Evolutionary conservation across 1,140 invertebrate species (phyloP), one percentile per base, ranked within the genome.

Genomic region (Magallana ariakensis): DNA sequence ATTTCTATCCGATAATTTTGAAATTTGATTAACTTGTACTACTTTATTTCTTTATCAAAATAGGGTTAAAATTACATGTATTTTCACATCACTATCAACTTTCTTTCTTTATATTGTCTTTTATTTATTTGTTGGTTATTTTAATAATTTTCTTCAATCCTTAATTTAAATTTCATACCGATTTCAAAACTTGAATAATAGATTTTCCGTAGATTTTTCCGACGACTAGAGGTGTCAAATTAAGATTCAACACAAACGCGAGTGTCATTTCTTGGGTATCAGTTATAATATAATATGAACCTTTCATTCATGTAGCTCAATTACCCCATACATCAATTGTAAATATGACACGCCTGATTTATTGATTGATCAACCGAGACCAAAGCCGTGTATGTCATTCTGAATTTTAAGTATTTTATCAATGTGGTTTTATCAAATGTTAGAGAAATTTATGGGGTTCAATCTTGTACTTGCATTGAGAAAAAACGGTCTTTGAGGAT

Each of bases 401-500:
- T 22, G 33, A 26, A 75, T 75, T 75, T 26, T 26, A 75, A 26
- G 15, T 26, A 75, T 75, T 75, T 75, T 75, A 22, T 75, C 66
- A 75, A 75, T 75, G 66, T 7, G 66, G 10, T 75, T 75, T 75
- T 75, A 75, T 75, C 66, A 75, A 75, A 75, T 26, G 10, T 22
- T 4, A 46, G 66, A 75, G 33, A 75, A 75, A 75, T 75, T 75
- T 75, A 75, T 75, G 66, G 33, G 66, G 13, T 33, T 75, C 66
- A 75, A 75, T 75, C 66, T 26, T 75, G 66, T 75, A 75, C 19
- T 9, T 33, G 66, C 9, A 75, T 75, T 75, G 19, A 22, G 33
- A 75, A 75, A 22, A 75, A 75, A 75, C 13, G 22, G 22, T 75
- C 66, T 75, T 75, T 75, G 66, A 75, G 66, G 66, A 75, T 75